Evolutionary conservation across 2,113 vertebrate species (phyloP).

Genomic region (Clarias batrachus): DNA sequence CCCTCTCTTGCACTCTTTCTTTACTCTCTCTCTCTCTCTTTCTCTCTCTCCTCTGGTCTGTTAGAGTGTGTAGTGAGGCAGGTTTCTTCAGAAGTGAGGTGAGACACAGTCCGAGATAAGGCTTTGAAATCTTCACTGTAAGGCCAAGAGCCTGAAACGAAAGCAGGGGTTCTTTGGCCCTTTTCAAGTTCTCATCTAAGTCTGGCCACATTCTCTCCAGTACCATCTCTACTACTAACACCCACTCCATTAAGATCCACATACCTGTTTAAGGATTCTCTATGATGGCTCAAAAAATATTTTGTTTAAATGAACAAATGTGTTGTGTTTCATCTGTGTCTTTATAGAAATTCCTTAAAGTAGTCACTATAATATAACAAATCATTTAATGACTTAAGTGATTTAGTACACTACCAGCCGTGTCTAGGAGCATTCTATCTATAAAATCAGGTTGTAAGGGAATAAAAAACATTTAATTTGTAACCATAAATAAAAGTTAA

Average conservation of each 20-base stretch:
- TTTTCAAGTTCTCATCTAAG: slow-evolving; percentile 59
- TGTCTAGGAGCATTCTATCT: not conserved
- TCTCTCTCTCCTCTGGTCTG: slow-evolving; percentile 55
- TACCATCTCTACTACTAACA: slow-evolving; percentile 18
- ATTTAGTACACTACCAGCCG: not conserved
- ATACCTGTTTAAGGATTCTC: slow-evolving; percentile 3
- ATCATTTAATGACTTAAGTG: not conserved
- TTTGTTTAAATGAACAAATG: not conserved
- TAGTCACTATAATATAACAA: not conserved
- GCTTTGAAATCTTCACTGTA: slow-evolving; percentile 72
- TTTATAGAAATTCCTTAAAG: not conserved
- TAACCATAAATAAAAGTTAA: not conserved
- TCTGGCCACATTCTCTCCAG: slow-evolving; percentile 34
- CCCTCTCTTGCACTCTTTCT: slow-evolving; percentile 39
- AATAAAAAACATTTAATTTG: not conserved
- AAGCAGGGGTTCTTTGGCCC: slow-evolving; percentile 56
- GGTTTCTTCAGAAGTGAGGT: slow-evolving; percentile 70
- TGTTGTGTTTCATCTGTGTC: no score
- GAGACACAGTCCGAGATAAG: slow-evolving; percentile 59
- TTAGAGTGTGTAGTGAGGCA: slow-evolving; percentile 57
- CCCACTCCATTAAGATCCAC: slow-evolving; percentile 1
- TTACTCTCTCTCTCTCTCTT: slow-evolving; percentile 41
- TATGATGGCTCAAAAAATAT: not conserved
- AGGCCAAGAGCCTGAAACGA: slow-evolving; percentile 54
- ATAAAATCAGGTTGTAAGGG: not conserved